Evolutionary conservation across 2,797 vertebrate genomes (phyloP).

Genomic region (Delichon dasypus): DNA sequence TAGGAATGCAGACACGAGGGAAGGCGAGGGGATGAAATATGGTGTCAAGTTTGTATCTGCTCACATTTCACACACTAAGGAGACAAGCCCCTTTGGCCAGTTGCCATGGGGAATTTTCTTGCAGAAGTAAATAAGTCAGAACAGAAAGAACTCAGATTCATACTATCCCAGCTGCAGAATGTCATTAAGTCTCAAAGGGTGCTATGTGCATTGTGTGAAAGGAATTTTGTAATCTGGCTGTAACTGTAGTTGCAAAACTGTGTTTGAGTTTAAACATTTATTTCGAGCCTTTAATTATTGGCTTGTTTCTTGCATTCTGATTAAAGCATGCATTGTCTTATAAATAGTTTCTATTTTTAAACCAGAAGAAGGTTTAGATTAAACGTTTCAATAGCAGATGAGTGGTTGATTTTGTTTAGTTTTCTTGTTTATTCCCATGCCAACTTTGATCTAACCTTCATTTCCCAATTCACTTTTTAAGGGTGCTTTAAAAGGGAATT

Average conservation of each 20-base stretch:
- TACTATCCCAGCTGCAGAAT: slow-evolving; percentile 71
- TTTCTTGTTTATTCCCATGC: slow-evolving; percentile 49
- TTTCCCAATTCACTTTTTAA: slow-evolving; percentile 37
- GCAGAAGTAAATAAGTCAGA: slow-evolving; percentile 68
- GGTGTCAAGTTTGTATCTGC: slow-evolving; percentile 57
- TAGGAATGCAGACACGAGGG: slow-evolving; percentile 66
- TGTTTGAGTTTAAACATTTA: slow-evolving; percentile 59
- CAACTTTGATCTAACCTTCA: not conserved
- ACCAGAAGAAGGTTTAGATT: slow-evolving; percentile 1
- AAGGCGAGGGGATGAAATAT: slow-evolving; percentile 56
- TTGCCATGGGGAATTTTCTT: slow-evolving; percentile 72
- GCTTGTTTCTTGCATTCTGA: slow-evolving; percentile 13
- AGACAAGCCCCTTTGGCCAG: slow-evolving; percentile 59
- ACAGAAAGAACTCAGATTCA: slow-evolving; percentile 64
- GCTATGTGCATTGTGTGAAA: slow-evolving; percentile 69
- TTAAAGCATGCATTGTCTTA: not conserved
- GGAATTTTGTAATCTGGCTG: slow-evolving; percentile 68
- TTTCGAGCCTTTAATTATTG: slow-evolving; percentile 43
- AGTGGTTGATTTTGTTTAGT: slow-evolving; percentile 6
- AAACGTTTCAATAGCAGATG: not conserved
- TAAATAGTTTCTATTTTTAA: slow-evolving; percentile 49
- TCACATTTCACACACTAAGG: slow-evolving; percentile 68
- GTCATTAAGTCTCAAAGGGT: slow-evolving; percentile 74
- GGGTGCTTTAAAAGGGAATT: slow-evolving; percentile 19
- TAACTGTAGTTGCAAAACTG: slow-evolving; percentile 67